phyloP scores from a whole-genome alignment of 1,140 invertebrate genomes.

The Augochlora pura region DNA sequence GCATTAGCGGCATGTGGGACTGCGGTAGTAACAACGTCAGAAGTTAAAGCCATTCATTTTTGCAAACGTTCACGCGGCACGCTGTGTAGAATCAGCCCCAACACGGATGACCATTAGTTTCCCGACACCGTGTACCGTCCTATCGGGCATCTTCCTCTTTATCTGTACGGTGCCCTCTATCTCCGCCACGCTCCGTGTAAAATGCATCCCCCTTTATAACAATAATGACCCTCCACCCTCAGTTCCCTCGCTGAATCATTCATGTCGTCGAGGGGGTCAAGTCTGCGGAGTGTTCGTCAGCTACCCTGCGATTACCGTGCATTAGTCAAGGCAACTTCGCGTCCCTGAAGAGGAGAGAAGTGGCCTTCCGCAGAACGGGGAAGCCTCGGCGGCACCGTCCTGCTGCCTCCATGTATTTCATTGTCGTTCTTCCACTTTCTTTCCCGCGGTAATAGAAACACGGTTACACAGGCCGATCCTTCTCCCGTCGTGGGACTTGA shows the following conservation, averaged over 20 bases:
- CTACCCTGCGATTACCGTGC: constrained; percentile 59
- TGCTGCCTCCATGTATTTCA: not conserved
- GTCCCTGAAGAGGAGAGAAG: constrained; percentile 51
- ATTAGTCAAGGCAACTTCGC: constrained; percentile 56
- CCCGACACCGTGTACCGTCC: too few species aligned
- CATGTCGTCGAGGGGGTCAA: constrained; percentile 54
- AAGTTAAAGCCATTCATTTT: too few species aligned
- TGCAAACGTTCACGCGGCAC: too few species aligned
- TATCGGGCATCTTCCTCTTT: too few species aligned
- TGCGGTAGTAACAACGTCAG: too few species aligned
- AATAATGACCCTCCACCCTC: constrained; percentile 60
- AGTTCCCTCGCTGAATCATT: constrained; percentile 61
- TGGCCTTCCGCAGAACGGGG: constrained; percentile 41
- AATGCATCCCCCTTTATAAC: constrained; percentile 64
- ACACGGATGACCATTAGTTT: too few species aligned
- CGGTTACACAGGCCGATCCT: too few species aligned
- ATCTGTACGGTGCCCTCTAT: too few species aligned
- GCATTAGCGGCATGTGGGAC: too few species aligned
- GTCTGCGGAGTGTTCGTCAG: constrained; percentile 57
- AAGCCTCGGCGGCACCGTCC: constrained; percentile 24
- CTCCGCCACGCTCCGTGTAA: constrained; percentile 38
- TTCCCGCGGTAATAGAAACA: not conserved
- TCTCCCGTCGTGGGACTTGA: not conserved
- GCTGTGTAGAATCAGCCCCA: too few species aligned
- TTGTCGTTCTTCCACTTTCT: constrained; percentile 12